Conservation (phyloP, 92 coral and sea anemone species). For the Pocillopora grandis region DNA sequence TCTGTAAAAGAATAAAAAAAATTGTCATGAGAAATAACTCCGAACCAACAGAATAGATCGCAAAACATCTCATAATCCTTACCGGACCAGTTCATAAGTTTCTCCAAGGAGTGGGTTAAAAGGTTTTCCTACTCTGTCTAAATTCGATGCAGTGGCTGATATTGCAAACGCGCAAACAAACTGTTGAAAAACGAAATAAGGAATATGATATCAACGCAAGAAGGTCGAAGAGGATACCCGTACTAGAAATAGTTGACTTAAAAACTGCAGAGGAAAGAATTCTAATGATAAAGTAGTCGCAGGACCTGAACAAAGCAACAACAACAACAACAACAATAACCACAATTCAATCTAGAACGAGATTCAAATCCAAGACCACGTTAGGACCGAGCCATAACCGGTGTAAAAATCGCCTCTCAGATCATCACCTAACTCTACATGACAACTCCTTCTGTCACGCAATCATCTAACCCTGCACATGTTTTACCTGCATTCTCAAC, state of each 20-base stretch:
- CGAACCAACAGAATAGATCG: not conserved
- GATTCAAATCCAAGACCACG: too few species aligned
- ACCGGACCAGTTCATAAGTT: slow-evolving; percentile 95
- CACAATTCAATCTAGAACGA: too few species aligned
- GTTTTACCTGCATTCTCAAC: slow-evolving; percentile 84
- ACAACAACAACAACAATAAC: too few species aligned
- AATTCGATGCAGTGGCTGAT: slow-evolving; percentile 93
- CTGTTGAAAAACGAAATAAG: slow-evolving; percentile 34
- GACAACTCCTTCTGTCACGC: too few species aligned
- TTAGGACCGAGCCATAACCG: too few species aligned
- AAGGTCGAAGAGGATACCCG: not conserved
- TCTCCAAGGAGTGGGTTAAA: slow-evolving; percentile 97
- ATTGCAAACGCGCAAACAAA: slow-evolving; percentile 93
- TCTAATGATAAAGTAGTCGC: too few species aligned
- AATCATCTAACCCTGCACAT: too few species aligned
- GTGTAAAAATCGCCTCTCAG: too few species aligned
- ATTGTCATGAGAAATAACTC: not conserved
- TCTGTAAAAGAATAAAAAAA: slow-evolving; percentile 39
- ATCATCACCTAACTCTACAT: too few species aligned
- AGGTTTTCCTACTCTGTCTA: slow-evolving; percentile 97
- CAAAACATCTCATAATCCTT: not conserved
- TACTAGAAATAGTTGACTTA: not conserved
- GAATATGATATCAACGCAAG: not conserved
- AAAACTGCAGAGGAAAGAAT: too few species aligned
- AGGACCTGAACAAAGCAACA: too few species aligned